Conservation (phyloP, 2,113 vertebrate genomes). For the Fulmarus glacialis region DNA sequence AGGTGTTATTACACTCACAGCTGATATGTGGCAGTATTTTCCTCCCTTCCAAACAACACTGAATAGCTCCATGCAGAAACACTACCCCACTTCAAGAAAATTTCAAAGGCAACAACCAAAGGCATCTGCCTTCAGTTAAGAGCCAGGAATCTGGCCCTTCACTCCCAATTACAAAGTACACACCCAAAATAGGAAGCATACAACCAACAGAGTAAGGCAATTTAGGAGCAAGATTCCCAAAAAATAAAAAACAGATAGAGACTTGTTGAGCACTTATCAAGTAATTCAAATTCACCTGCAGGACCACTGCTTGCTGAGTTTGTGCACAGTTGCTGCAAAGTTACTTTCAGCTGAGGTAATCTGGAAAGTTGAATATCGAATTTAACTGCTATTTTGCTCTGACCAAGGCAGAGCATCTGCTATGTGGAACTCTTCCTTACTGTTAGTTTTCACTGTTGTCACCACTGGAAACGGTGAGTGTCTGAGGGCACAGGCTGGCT, state of each 20-base stretch:
- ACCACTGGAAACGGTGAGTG: background rate
- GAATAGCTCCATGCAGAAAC: background rate
- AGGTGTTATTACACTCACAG: background rate
- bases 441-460: background rate
- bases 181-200: background rate
- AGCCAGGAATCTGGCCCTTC: background rate
- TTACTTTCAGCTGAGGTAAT: background rate
- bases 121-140: background rate
- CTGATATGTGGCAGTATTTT: background rate
- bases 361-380: background rate
- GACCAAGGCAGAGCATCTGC: background rate
- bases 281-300: background rate
- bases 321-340: background rate
- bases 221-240: background rate
- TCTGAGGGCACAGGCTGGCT: background rate
- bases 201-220: background rate
- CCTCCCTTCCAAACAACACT: background rate
- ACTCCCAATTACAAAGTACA: background rate
- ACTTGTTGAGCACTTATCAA: background rate
- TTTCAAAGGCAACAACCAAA: background rate
- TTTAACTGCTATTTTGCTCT: background rate
- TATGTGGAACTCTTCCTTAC: rapidly evolving
- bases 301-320: background rate
- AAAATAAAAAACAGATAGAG: background rate
- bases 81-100: background rate